Percentiles rank a stretch among this genome's conserved stretches.
phyloP scores from a whole-genome alignment of 2,888 invertebrate species.

The Ariolimax columbianus region DNA sequence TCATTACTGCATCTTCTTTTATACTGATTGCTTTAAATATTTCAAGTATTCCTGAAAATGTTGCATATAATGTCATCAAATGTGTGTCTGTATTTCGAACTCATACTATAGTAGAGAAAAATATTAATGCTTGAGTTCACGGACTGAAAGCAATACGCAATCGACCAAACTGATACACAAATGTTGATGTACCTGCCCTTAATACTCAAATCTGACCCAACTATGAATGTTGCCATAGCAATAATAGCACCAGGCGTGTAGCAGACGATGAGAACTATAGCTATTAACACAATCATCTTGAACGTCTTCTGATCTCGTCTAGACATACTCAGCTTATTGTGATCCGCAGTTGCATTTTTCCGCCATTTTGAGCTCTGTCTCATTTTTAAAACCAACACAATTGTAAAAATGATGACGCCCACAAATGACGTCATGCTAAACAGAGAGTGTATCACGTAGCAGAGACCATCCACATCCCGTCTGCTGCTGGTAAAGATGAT shows the following conservation, averaged over 20 bases:
- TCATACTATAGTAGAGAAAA: constrained; percentile 10
- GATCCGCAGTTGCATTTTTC: not conserved
- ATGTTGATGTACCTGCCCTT: not conserved
- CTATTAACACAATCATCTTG: constrained; percentile 5
- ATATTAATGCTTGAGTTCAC: constrained; percentile 8
- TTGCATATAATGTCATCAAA: not conserved
- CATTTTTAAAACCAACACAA: not conserved
- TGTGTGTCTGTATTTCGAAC: constrained; percentile 1
- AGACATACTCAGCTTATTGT: not conserved
- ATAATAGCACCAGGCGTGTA: not conserved
- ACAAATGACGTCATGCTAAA: not conserved
- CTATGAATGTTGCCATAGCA: not conserved
- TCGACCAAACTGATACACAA: not conserved
- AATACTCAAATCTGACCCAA: constrained; percentile 3
- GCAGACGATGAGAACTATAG: not conserved
- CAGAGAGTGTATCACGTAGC: not conserved
- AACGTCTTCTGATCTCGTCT: not conserved
- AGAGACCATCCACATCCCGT: not conserved
- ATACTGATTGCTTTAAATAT: too few species aligned
- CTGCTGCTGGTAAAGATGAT: not conserved
- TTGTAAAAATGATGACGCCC: not conserved
- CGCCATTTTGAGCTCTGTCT: not conserved
- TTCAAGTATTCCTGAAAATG: too few species aligned
- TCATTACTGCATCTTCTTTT: too few species aligned
- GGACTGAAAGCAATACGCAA: not conserved